phyloP scores from a whole-genome alignment of 2,113 vertebrate genomes.

The Mohoua ochrocephala region DNA sequence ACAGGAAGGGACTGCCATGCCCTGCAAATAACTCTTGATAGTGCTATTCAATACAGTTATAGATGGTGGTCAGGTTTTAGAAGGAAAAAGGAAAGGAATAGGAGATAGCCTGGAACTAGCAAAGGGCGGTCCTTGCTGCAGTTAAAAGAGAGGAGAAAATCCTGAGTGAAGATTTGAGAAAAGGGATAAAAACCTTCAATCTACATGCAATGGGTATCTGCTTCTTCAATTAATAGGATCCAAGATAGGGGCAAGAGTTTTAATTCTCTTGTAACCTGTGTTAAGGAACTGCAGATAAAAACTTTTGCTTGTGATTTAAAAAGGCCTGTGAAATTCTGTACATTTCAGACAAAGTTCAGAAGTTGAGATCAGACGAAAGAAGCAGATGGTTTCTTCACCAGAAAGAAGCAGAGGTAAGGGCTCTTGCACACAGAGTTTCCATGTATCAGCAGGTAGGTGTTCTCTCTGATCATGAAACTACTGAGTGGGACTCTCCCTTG shows the following conservation, averaged over 20 bases:
- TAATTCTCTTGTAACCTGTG: background rate
- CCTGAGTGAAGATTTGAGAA: background rate
- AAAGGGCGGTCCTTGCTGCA: background rate
- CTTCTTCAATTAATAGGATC: background rate
- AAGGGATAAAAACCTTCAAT: background rate
- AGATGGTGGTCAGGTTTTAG: background rate
- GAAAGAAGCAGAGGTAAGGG: background rate
- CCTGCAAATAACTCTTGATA: background rate
- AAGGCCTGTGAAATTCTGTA: background rate
- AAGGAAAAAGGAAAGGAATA: background rate
- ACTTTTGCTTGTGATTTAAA: background rate
- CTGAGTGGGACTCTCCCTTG: background rate
- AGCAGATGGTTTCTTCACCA: background rate
- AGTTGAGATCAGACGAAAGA: background rate
- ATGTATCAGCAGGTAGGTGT: background rate
- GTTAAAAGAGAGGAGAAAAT: background rate
- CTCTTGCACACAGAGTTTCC: background rate
- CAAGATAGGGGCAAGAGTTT: background rate
- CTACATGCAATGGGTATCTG: background rate
- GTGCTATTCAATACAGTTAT: background rate
- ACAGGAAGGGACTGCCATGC: background rate
- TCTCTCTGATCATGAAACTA: background rate
- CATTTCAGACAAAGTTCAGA: background rate
- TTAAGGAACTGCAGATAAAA: background rate
- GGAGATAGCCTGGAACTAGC: background rate